Percentiles rank a stretch among this genome's conserved stretches.
These are phyloP conservation scores for Bradypodion ventrale DNA, from an alignment of 2,797 vertebrate species.

Conservation along the genomic window DNA sequence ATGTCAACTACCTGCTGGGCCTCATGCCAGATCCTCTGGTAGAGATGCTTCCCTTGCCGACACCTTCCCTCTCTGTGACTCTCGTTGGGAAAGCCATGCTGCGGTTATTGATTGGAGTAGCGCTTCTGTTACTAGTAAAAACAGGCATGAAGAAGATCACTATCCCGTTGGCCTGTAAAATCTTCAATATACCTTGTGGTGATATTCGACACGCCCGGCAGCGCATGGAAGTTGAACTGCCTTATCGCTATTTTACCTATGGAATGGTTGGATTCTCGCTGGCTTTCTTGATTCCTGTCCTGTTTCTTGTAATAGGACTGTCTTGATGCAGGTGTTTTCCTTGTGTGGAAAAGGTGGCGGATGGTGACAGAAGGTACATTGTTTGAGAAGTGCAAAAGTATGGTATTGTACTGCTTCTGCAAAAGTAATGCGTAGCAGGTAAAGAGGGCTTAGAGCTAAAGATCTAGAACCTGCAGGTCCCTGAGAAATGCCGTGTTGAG, in stretches of 20 bases:
- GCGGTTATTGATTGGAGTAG: slow-evolving; percentile 82
- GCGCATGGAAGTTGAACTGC: slow-evolving; percentile 94
- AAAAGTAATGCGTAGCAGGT: slow-evolving; percentile 55
- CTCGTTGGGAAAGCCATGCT: slow-evolving; percentile 77
- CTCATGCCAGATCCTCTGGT: slow-evolving; percentile 79
- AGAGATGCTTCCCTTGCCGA: slow-evolving; percentile 76
- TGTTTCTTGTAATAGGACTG: slow-evolving; percentile 82
- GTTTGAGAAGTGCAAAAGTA: slow-evolving; percentile 55
- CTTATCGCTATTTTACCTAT: slow-evolving; percentile 92
- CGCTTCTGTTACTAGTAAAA: slow-evolving; percentile 81
- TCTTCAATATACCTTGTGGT: slow-evolving; percentile 71
- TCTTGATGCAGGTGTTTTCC: slow-evolving; percentile 73
- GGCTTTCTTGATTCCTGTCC: slow-evolving; percentile 85
- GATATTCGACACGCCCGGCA: slow-evolving; percentile 89
- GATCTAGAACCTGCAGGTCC: slow-evolving; percentile 29
- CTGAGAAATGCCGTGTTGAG: slow-evolving; percentile 66
- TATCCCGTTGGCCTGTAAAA: slow-evolving; percentile 86
- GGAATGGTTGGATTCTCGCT: slow-evolving; percentile 88
- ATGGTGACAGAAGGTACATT: slow-evolving; percentile 49
- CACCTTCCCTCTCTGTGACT: slow-evolving; percentile 73
- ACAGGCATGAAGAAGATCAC: slow-evolving; percentile 87
- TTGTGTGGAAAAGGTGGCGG: slow-evolving; percentile 32
- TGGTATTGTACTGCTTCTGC: slow-evolving; percentile 53
- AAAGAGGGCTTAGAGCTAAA: slow-evolving; percentile 55
- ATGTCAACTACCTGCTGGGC: slow-evolving; percentile 80